phyloP scores from a whole-genome alignment of 2,888 invertebrate genomes.

The Eumerus sabulonum region DNA sequence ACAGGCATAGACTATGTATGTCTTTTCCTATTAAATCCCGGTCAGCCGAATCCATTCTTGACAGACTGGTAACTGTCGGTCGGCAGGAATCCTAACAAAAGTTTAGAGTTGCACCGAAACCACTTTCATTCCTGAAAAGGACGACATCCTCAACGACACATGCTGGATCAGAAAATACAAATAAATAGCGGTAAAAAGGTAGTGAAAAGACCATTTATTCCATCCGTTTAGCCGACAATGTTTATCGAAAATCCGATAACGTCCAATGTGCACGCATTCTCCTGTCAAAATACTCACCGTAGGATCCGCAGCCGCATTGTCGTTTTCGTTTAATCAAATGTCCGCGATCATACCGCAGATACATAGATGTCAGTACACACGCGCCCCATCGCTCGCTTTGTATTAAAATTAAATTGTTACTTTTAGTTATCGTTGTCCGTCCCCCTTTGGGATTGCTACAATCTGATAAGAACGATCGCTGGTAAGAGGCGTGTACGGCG shows the following conservation, averaged over 20 bases:
- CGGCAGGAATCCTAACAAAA: background rate
- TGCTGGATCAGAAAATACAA: background rate
- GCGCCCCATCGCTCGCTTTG: slow-evolving; percentile 16
- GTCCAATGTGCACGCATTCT: slow-evolving; percentile 54
- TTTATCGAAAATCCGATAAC: slow-evolving; percentile 57
- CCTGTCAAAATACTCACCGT: slow-evolving; percentile 53
- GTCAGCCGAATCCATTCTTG: background rate
- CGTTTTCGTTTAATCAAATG: slow-evolving; percentile 44
- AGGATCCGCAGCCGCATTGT: slow-evolving; percentile 23
- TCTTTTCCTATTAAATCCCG: slow-evolving; percentile 20
- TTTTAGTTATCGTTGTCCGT: slow-evolving; percentile 22
- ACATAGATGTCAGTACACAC: slow-evolving; percentile 1
- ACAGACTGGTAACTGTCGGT: background rate
- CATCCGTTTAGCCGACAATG: slow-evolving; percentile 53
- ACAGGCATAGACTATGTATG: slow-evolving; percentile 31
- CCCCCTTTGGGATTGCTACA: slow-evolving; percentile 51
- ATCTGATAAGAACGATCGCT: slow-evolving; percentile 52
- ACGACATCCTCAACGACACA: background rate
- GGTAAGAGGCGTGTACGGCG: slow-evolving; percentile 51
- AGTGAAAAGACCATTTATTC: slow-evolving; percentile 54
- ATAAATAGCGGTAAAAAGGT: slow-evolving; percentile 49
- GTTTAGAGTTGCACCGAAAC: background rate
- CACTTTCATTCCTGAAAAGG: background rate
- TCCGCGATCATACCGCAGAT: slow-evolving; percentile 8
- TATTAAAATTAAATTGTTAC: slow-evolving; percentile 61